Base-by-base conservation (phyloP, 1,140 invertebrate species). In the Liolophura sinensis region DNA sequence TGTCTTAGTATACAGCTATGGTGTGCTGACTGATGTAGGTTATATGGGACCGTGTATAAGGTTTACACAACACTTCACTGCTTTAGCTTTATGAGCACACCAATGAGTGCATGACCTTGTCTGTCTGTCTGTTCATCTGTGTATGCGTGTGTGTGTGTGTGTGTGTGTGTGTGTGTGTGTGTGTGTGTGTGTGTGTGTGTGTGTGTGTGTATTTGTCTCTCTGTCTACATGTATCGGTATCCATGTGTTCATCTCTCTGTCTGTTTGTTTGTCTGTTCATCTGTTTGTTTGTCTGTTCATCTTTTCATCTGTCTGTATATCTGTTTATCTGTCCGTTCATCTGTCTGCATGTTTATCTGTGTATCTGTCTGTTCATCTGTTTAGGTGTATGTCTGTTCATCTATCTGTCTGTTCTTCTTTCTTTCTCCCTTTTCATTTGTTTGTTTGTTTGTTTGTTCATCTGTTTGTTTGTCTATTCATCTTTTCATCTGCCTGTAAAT, bases 271-370 rank as follows among this genome's bases (percentile, higher is more conserved):
- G 31, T 60, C 59, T 60, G 59, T 60, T 9, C 47, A 40, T 27
- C 31, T 60, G 59, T 46, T 27, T 60, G 59, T 60, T n/a, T 46
- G 31, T 60, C 16, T 60, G 31, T 27, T 9, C 46, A 16, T 7
- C 31, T 60, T 5, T 60, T 5, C 6, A 14, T 60, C 15, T 60
- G 15, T 64, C 6, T 64, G 22, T 56, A 14, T 64, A 15, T 64
- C 24, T 55, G 15, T 64, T 18, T 64, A 27, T 7, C 12, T 64
- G 22, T 57, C 18, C 31, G 24, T 56, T 18, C 31, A 50, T 56
- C 18, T 64, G 31, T 64, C 49, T 64, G 27, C 25, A 3, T 64
- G 51, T 64, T n/a, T 64, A 16, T 15, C n/a, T 56, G 24, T 64
- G 16, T 56, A 9, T 40, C 31, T 59, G 22, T 40, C 22, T 31